Base-by-base conservation (phyloP, 2,888 invertebrate species). In the Spodoptera picta region DNA sequence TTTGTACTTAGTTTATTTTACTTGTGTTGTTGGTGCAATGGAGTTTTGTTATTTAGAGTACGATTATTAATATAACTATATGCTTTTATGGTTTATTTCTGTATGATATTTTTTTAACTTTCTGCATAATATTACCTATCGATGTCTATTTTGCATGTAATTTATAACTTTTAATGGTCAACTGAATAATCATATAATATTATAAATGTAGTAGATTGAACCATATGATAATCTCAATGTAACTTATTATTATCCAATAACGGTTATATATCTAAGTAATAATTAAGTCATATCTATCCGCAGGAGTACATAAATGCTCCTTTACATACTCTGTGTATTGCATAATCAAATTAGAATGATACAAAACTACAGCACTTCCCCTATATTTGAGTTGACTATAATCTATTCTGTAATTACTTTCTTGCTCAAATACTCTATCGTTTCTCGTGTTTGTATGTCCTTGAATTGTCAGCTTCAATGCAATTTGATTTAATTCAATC, bases 1-100 rank as follows among this genome's bases (percentile, higher is more conserved):
- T 89, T 88, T 89, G 87, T 91, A 90, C 90, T 91, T 91, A 90
- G 86, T 89, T 87, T 83, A 82, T 82, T 83, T 27, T 84, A 83
- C 81, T 81, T 85, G 81, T 72, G 83, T 86, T 86, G 87, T 87
- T 88, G 83, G 83, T 86, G 81, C 83, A 80, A 82, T 79, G 81
- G 81, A 83, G 81, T 85, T 86, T 87, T 86, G 82, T 88, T 87
- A 81, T 86, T 79, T 80, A 86, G 77, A 75, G 66, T 75, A 77
- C 67, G 52, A 64, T 78, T 80, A 58, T 67, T 80, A 61, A 65
- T 79, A 74, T 79, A 65, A 45, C 60, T 53, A 67, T 44, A 19
- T 52, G 58, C 36, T 36, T 46, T 12, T 66, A 67, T 55, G 24
- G 54, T 51, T 55, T 46, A 55, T 51, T 23, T 69, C 62, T 67